Evolutionary conservation across 2,113 vertebrate genomes (phyloP), one percentile per base, ranked within the genome.

Genomic region (Ciconia maguari): DNA sequence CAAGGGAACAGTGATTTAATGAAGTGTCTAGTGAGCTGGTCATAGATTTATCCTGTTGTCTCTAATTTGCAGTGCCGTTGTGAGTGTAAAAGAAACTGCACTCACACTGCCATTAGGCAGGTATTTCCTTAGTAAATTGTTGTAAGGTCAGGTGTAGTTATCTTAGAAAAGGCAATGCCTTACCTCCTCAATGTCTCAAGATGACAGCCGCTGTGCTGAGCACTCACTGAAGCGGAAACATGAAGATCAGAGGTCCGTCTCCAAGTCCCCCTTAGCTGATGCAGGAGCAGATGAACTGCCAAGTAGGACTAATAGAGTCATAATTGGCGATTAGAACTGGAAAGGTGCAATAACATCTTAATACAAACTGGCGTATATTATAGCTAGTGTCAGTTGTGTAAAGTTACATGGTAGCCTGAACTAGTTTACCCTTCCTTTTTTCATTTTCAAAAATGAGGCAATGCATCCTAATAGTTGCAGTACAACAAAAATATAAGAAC

Each of bases 281-380:
- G 98, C 98, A 94, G 98, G 98, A 98, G 98, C 99, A 99, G 99
- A 98, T 98, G 98, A 99, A 98, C 99, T 99, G 99, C 99, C 99
- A 99, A 97, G 98, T 92, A 98, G 98, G 98, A 98, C 99, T 99
- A 99, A 99, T 99, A 98, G 99, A 99, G 98, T 98, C 99, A 99
- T 99, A 99, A 99, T 99, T 99, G 99, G 99, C 98, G 98, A 99
- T 99, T 99, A 99, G 98, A 98, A 97, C 96, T 66, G 97, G 96
- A 97, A 97, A 98, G 98, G 98, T 98, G 98, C 97, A 97, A 91
- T 98, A 98, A 98, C 97, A 97, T 98, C 98, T 98, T 98, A 97
- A 98, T 98, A 98, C 97, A 97, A 98, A 96, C 98, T 96, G 98
- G 97, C 97, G 97, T 97, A 81, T 81, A 75, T 97, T 97, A 84